A percentile compares a stretch with the other conserved stretches of the same genome.
These are phyloP conservation scores for Pararge aegeria DNA, from an alignment of 1,140 invertebrate species.

Conservation along the genomic window DNA sequence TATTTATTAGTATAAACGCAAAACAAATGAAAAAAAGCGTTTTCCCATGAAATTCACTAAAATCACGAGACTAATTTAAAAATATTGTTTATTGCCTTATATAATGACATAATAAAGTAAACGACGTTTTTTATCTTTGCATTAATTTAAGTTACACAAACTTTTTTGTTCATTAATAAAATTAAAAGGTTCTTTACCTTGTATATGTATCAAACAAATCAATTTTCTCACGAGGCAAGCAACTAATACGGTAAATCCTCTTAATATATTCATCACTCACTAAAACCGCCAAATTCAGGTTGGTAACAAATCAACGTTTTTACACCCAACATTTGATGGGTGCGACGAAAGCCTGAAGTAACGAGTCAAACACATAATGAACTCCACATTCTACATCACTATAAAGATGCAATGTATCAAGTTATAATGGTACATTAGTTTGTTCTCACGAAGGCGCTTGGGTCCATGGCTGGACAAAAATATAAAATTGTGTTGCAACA, in stretches of 20 bases:
- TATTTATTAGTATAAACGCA: too few species aligned
- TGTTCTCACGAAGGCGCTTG: conserved; percentile 25
- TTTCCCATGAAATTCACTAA: too few species aligned
- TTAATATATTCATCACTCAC: conserved; percentile 56
- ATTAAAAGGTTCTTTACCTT: conserved; percentile 11
- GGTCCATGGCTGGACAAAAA: conserved; percentile 12
- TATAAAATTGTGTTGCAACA: conserved; percentile 17
- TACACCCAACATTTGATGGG: conserved; percentile 18
- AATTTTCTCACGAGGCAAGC: conserved; percentile 60
- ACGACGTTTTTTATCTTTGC: neutral
- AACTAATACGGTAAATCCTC: conserved; percentile 47
- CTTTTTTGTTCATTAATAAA: conserved; percentile 2
- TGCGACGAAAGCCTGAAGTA: conserved; percentile 17
- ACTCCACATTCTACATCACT: neutral
- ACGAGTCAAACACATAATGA: conserved; percentile 4
- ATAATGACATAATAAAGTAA: neutral
- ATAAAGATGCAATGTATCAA: neutral
- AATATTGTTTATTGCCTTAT: too few species aligned
- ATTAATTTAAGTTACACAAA: neutral
- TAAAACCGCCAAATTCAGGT: conserved; percentile 43
- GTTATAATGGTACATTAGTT: conserved; percentile 12
- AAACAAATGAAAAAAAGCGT: too few species aligned
- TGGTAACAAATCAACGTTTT: conserved; percentile 31
- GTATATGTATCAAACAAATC: conserved; percentile 14
- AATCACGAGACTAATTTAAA: too few species aligned